Evolutionary conservation across 1,140 invertebrate species (phyloP), one percentile per base, ranked within the genome.

Genomic region (Apocrypta bakeri): DNA sequence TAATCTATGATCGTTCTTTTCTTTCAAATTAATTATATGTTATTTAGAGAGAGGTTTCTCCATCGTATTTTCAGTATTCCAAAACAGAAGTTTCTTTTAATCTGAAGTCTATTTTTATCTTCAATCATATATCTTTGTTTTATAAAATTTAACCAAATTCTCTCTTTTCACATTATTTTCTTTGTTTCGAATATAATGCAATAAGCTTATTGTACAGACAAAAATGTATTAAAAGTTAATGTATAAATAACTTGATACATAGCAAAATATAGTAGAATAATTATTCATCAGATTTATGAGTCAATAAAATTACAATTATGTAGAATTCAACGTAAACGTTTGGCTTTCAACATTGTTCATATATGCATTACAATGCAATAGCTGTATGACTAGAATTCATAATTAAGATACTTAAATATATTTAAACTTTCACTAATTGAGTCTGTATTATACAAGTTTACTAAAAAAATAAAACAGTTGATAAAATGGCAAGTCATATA

Each of bases 401-500:
- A 56, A 56, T 56, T n/a, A 56, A n/a, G 17, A n/a, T 17, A n/a
- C 17, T 56, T 0, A 17, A 71, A 29, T 29, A 27, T 66, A 66
- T 71, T 71, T 21, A n/a, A 71, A 31, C 31, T 71, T 71, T 71
- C 68, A 11, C 1, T 71, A 1, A 7, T 56, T 56, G 2, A 56
- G 17, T 56, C 3, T 7, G 17, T n/a, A 56, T n/a, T 56, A 56
- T 17, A 21, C 48, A 56, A 56, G 17, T 66, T n/a, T 66, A 24
- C 8, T 25, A 9, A 27, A 27, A 66, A 66, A 66, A 27, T 29
- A 8, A 72, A 72, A 72, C 8, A 40, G 0, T 24, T 72, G 12
- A 42, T 72, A 72, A 40, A 40, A 7, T 14, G 11, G 33, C 31
- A 71, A 71, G 21, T 66, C 73, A 84, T 79, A 12, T 69, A 48